Percentiles rank a stretch among this genome's conserved stretches.
These are phyloP conservation scores for Oreochromis mossambicus DNA, from an alignment of 2,797 vertebrate genomes.

Conservation along the genomic window DNA sequence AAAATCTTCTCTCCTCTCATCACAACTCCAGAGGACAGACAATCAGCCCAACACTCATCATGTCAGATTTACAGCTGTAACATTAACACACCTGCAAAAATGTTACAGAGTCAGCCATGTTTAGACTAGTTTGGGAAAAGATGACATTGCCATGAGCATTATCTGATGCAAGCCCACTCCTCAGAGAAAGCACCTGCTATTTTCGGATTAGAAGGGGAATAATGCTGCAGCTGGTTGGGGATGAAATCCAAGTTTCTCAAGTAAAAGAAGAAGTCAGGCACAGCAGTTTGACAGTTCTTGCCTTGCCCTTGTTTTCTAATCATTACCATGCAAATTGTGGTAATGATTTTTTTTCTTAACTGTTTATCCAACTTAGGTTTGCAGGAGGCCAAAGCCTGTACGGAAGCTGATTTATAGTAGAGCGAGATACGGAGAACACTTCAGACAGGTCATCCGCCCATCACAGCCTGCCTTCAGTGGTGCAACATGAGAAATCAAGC, in stretches of 20 bases:
- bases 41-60: slow-evolving; percentile 22
- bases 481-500: not conserved
- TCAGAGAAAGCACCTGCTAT: slow-evolving; percentile 30
- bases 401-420: not conserved
- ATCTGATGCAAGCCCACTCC: slow-evolving; percentile 18
- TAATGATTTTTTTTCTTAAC: not conserved
- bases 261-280: not conserved
- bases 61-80: slow-evolving; percentile 59
- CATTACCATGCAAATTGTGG: not conserved
- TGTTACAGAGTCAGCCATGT: slow-evolving; percentile 51
- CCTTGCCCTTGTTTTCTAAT: not conserved
- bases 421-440: not conserved
- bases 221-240: not conserved
- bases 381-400: not conserved
- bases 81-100: slow-evolving; percentile 71
- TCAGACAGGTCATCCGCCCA: not conserved
- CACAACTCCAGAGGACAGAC: slow-evolving; percentile 4
- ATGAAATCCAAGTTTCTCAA: not conserved
- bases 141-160: slow-evolving; percentile 39
- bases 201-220: not conserved
- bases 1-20: not conserved
- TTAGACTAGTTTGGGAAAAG: slow-evolving; percentile 63
- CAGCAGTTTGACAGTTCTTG: not conserved
- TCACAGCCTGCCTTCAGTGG: not conserved
- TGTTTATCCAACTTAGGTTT: not conserved